Evolutionary conservation across 2,888 invertebrate species (phyloP).

Genomic region (Drosophila niveifrons): DNA sequence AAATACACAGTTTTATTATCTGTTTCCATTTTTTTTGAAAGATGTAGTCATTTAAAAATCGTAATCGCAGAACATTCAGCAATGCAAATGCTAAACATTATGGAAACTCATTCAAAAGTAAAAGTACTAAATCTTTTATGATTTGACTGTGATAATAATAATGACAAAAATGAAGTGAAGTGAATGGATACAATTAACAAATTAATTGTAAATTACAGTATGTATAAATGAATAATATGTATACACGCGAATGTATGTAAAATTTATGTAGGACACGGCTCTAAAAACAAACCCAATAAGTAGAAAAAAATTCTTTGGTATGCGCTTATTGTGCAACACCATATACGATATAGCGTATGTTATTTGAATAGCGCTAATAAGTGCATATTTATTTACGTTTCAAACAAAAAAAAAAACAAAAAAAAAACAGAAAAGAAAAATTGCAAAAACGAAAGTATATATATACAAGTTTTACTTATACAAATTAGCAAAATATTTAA

Average conservation of each 20-base stretch:
- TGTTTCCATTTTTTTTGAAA: conserved; percentile 31
- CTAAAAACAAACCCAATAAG: conserved; percentile 55
- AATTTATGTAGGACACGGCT: conserved; percentile 62
- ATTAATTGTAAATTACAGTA: conserved; percentile 70
- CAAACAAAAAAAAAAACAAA: conserved; percentile 26
- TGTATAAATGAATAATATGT: conserved; percentile 67
- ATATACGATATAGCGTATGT: conserved; percentile 57
- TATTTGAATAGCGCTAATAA: conserved; percentile 57
- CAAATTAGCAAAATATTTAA: conserved; percentile 81
- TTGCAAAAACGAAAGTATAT: conserved; percentile 28
- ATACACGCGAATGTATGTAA: conserved; percentile 54
- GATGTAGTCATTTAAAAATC: conserved; percentile 48
- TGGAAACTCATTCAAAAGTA: conserved; percentile 81
- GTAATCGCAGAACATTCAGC: conserved; percentile 65
- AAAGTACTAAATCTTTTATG: conserved; percentile 85
- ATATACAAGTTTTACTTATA: conserved; percentile 75
- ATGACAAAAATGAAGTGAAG: conserved; percentile 66
- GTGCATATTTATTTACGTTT: conserved; percentile 47
- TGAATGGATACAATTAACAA: conserved; percentile 48
- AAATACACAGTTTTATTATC: conserved; percentile 22
- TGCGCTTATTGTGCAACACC: conserved; percentile 52
- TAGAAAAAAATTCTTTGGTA: conserved; percentile 52
- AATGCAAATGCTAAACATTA: conserved; percentile 63
- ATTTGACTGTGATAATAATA: conserved; percentile 86
- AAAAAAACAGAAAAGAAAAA: conserved; percentile 6